phyloP scores from a whole-genome alignment of 2,888 invertebrate species.

The Phengaris alcon region DNA sequence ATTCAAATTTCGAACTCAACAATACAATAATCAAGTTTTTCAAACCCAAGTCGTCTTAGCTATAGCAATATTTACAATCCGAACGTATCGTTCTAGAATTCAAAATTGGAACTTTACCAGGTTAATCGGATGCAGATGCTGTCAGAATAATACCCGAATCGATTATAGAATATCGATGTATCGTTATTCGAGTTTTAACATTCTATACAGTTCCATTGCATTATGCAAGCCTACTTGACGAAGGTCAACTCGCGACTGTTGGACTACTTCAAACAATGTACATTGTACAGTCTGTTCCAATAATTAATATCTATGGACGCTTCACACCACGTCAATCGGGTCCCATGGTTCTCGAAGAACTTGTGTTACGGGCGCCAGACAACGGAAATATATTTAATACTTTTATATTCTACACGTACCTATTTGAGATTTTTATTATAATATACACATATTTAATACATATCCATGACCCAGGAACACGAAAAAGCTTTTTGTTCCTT shows the following conservation, averaged over 20 bases:
- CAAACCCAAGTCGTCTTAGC: not conserved
- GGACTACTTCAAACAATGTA: not conserved
- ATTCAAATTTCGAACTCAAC: not conserved
- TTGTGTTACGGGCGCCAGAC: no score
- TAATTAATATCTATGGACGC: no score
- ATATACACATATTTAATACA: no score
- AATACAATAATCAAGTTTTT: not conserved
- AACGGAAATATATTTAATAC: no score
- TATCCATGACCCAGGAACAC: no score
- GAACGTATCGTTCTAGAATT: not conserved
- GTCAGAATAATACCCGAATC: not conserved
- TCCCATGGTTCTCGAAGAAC: no score
- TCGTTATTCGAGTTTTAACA: constrained; percentile 14
- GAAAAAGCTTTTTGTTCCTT: no score
- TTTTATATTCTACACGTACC: no score
- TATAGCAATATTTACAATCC: not conserved
- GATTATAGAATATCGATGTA: constrained; percentile 5
- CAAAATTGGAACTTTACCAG: not conserved
- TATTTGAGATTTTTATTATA: no score
- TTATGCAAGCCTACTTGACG: not conserved
- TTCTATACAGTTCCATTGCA: constrained; percentile 9
- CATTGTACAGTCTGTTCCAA: not conserved
- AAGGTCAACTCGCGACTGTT: constrained; percentile 1
- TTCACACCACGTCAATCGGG: no score
- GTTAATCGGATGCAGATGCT: not conserved